These are phyloP conservation scores for Sebastes umbrosus DNA, from an alignment of 2,797 vertebrate species.

Conservation along the genomic window DNA sequence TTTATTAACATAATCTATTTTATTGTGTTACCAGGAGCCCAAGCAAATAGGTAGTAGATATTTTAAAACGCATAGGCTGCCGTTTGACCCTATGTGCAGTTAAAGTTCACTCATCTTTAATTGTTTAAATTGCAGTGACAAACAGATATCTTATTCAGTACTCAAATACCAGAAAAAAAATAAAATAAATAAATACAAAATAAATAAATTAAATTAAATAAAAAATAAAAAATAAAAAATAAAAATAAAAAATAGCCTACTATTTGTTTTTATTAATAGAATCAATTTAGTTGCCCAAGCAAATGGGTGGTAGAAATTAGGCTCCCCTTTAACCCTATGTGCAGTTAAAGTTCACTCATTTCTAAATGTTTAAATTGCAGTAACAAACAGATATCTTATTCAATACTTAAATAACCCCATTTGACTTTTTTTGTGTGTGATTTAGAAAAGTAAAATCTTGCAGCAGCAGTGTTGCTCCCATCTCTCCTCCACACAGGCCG, in stretches of 20 bases:
- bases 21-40: neutral
- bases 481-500: slow-evolving; percentile 8
- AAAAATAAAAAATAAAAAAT: too few relatives aligned
- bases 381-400: neutral
- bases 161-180: neutral
- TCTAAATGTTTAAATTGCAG: neutral
- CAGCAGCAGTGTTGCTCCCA: neutral
- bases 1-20: neutral
- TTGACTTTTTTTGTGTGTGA: neutral
- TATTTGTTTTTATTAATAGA: neutral
- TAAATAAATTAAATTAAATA: too few relatives aligned
- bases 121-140: neutral
- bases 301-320: neutral
- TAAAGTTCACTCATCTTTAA: neutral
- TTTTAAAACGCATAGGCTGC: neutral
- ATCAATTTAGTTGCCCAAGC: neutral
- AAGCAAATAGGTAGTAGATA: neutral
- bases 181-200: too few relatives aligned
- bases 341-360: neutral
- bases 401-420: too few relatives aligned
- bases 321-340: neutral
- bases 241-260: neutral
- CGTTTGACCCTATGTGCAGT: neutral
- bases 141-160: neutral
- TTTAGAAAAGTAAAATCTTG: neutral